Base-by-base conservation (phyloP, 2,797 vertebrate genomes). In the Luscinia megarhynchos region DNA sequence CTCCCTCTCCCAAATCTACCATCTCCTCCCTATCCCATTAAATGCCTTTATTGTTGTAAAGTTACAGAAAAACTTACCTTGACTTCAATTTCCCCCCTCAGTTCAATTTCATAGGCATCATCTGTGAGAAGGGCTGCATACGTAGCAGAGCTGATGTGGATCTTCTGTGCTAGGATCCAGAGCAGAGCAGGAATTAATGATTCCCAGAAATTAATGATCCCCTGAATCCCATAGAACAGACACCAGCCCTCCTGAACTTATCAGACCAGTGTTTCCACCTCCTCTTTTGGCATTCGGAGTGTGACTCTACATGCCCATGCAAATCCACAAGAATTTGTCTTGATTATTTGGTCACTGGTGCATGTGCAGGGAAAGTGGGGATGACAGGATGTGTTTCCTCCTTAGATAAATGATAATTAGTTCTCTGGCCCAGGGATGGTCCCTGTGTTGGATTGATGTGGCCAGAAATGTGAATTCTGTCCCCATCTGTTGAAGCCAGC, bases 91-190 rank as follows among this genome's bases (percentile, higher is more conserved):
- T 99, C 99, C 68, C 99, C 98, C 11, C 98, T 97, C 17, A 97
- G 97, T 88, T 99, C 98, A 48, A 99, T 98, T 82, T 99, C 98
- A 16, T 99, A 99, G 6, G 98, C 98, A 8, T 98, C 97, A 64
- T 99, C 98, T 91, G 96, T 97, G 57, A 98, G 98, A 76, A 99
- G 98, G 36, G 98, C 98, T 45, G 98, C 66, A 57, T 98, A 98
- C 0, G 98, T 98, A 61, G 98, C 99, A 45, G 98, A 99, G 40
- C 98, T 99, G 96, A 98, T 97, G 79, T 99, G 98, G 89, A 99
- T 98, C 96, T 97, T 99, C 97, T 99, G 99, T 15, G 99, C 99
- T 99, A 88, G 55, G 73, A 48, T 91, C 23, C 69, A 72, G 64
- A 88, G 57, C 64, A 89, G 45, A 84, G 21, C 10, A 87, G 68